These are phyloP conservation scores for Idris sp. DNA, from an alignment of 1,140 invertebrate genomes.

Conservation along the genomic window DNA sequence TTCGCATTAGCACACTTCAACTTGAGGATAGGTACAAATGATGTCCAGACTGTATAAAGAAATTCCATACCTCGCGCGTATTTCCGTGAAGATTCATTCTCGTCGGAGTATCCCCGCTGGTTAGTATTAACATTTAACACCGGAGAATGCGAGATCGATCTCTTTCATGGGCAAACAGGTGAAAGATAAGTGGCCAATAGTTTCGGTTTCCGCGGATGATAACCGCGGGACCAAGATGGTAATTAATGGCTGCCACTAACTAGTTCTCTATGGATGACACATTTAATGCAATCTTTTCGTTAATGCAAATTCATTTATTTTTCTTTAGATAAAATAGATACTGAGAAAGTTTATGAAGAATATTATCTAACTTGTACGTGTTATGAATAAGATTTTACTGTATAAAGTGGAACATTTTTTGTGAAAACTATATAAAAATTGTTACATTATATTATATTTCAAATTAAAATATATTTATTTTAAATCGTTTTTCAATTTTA, in stretches of 20 bases:
- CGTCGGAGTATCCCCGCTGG: constrained; percentile 33
- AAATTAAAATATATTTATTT: too few species aligned
- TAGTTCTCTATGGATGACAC: too few species aligned
- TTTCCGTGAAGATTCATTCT: constrained; percentile 57
- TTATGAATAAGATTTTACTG: too few species aligned
- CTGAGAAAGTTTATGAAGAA: too few species aligned
- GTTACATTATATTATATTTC: too few species aligned
- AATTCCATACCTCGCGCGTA: constrained; percentile 39
- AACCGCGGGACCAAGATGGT: constrained; percentile 36
- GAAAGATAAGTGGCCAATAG: constrained; percentile 58
- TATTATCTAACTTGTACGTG: too few species aligned
- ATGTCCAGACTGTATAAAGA: constrained; percentile 21
- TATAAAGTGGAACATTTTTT: too few species aligned
- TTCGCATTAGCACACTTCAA: constrained; percentile 37
- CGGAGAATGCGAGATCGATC: constrained; percentile 50
- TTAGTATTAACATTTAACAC: constrained; percentile 43
- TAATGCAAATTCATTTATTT: too few species aligned
- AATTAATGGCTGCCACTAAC: constrained; percentile 55
- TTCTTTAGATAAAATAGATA: too few species aligned
- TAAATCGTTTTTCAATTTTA: too few species aligned
- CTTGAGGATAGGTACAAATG: constrained; percentile 43
- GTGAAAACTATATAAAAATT: too few species aligned
- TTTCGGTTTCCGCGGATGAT: constrained; percentile 54
- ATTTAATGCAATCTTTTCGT: constrained; percentile 17
- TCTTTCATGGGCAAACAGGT: constrained; percentile 53